Percentiles rank a stretch among this genome's conserved stretches.
These are phyloP conservation scores for Butastur rufipennis DNA, from an alignment of 2,113 vertebrate genomes.

Conservation along the genomic window DNA sequence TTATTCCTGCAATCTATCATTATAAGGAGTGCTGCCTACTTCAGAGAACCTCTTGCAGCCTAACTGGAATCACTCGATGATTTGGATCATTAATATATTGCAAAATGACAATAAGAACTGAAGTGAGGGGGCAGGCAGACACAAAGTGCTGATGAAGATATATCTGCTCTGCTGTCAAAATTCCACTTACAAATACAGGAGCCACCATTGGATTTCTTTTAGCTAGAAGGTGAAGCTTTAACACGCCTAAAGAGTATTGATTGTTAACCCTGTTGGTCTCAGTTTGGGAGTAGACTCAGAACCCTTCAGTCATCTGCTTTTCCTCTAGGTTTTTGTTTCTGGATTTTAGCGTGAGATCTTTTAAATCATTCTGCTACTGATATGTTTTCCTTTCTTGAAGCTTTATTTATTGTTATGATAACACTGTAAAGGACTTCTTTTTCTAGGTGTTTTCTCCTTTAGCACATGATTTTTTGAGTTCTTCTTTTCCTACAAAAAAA, in stretches of 20 bases:
- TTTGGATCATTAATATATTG: conserved; percentile 60
- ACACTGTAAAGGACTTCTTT: background rate
- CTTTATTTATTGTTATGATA: background rate
- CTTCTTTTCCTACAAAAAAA: background rate
- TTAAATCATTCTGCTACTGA: background rate
- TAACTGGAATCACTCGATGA: conserved; percentile 37
- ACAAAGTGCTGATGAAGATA: conserved; percentile 52
- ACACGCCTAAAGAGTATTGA: background rate
- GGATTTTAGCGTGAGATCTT: background rate
- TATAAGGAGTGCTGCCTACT: conserved; percentile 39
- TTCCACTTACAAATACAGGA: background rate
- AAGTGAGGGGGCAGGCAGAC: conserved; percentile 51
- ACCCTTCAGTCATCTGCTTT: background rate
- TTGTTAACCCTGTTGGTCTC: background rate
- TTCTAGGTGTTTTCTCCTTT: background rate
- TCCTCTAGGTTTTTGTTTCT: background rate
- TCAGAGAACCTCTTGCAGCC: conserved; percentile 40
- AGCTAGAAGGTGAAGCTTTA: conserved; percentile 44
- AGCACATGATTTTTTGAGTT: background rate
- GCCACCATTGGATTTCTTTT: conserved; percentile 12
- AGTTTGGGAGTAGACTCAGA: background rate
- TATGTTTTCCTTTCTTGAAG: background rate
- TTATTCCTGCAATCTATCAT: conserved; percentile 54
- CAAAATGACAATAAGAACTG: conserved; percentile 56
- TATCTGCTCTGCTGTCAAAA: conserved; percentile 49